Base-by-base conservation (phyloP, 2,797 vertebrate species). In the Chlorospingus semifuscus region DNA sequence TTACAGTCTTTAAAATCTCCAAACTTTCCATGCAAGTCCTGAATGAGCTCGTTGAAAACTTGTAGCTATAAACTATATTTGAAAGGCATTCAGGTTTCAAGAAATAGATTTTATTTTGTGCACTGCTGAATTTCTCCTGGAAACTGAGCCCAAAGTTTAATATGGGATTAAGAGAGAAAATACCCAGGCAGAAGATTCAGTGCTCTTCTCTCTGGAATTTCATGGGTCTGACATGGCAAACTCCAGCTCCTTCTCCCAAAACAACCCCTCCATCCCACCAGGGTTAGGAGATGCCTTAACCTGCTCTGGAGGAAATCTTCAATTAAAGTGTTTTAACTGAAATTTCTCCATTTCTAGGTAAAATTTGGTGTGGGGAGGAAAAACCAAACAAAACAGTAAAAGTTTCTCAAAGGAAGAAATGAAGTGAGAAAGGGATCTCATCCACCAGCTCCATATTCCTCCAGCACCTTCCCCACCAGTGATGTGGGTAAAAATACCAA, bases 151-250 rank as follows among this genome's bases (percentile, higher is more conserved):
- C 22, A 16, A 42, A 65, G 47, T 10, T 61, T 32, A 69, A 26
- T 5, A 4, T 4, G 7, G 50, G 60, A 18, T 83, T 60, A 22
- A 59, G 41, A 30, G 42, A 21, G 39, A 11, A 60, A 49, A 52
- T 4, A 3, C 6, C 27, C 11, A 18, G 3, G 2, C 0, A 32
- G 61, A 47, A 37, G 16, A 39, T 55, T 12, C 27, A 9, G 26
- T 69, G 18, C 46, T 74, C 11, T 22, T 50, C 20, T 24, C 18
- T 22, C n/a, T 19, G 12, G 46, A 30, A 34, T 32, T 32, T 20
- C 6, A 1, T 4, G 2, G n/a, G 11, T 77, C 69, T 42, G 61
- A 24, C 8, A 4, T 1, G 2, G n/a, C 15, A 80, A 71, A 41
- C 32, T 44, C 53, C 63, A 4, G 3, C 18, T 70, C 11, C n/a